These are phyloP conservation scores for Dunckerocampus dactyliophorus DNA, from an alignment of 2,113 vertebrate species.

Conservation along the genomic window DNA sequence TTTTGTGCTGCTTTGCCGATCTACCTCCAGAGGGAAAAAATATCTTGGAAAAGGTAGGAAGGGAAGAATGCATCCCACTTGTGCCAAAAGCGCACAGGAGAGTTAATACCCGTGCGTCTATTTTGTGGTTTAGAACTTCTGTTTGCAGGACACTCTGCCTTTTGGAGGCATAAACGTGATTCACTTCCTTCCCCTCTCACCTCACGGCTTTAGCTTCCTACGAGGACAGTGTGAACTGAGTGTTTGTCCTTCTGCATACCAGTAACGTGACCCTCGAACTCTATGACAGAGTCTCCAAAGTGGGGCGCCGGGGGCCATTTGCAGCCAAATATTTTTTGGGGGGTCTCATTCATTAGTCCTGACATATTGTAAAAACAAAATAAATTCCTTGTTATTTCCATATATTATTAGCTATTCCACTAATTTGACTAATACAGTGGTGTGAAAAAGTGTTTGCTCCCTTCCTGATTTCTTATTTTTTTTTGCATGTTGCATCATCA, in stretches of 20 bases:
- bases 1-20: constrained; percentile 85
- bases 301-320: too few species aligned
- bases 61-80: constrained; percentile 36
- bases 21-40: constrained; percentile 74
- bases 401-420: too few species aligned
- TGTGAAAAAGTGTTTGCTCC: too few species aligned
- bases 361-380: too few species aligned
- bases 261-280: constrained; percentile 5
- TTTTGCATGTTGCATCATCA: too few species aligned
- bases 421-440: too few species aligned
- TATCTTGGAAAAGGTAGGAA: constrained; percentile 70
- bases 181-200: constrained; percentile 40
- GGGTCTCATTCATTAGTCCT: too few species aligned
- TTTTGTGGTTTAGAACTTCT: constrained; percentile 58
- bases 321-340: too few species aligned
- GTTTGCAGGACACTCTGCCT: constrained; percentile 48
- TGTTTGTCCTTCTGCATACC: constrained; percentile 33
- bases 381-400: too few species aligned
- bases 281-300: constrained; percentile 1
- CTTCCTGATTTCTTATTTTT: too few species aligned
- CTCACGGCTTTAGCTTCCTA: constrained; percentile 43
- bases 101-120: constrained; percentile 29
- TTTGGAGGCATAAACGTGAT: constrained; percentile 62
- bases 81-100: constrained; percentile 20
- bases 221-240: constrained; percentile 38